phyloP scores from a whole-genome alignment of 2,888 invertebrate genomes.

The Bombylius major region DNA sequence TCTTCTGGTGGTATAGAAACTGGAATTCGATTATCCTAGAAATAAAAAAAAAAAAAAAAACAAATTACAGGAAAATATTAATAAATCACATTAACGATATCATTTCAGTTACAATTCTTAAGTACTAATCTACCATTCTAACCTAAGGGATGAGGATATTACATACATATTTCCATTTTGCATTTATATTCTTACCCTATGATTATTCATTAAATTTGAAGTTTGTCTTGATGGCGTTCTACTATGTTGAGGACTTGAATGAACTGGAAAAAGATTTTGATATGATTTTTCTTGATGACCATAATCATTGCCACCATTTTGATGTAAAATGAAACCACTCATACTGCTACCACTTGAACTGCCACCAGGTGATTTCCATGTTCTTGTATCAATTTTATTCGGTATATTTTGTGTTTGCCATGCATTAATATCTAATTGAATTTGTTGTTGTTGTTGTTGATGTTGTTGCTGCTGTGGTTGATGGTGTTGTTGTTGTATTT shows the following conservation, averaged over 20 bases:
- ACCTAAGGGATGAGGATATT: not conserved
- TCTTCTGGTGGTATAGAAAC: constrained; percentile 56
- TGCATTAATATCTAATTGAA: constrained; percentile 30
- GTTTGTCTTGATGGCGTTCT: constrained; percentile 46
- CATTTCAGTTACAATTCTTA: too few species aligned
- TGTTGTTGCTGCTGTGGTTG: constrained; percentile 16
- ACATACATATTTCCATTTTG: too few species aligned
- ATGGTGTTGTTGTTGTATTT: constrained; percentile 26
- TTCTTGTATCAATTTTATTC: constrained; percentile 31
- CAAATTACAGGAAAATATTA: not conserved
- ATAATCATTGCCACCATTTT: constrained; percentile 52
- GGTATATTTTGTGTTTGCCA: constrained; percentile 30
- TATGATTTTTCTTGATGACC: constrained; percentile 41
- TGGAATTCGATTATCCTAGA: constrained; percentile 21
- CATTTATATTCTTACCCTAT: constrained; percentile 9
- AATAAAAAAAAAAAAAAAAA: not conserved
- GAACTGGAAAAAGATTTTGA: constrained; percentile 35
- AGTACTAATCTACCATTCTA: not conserved
- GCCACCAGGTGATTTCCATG: constrained; percentile 34
- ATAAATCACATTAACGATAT: not conserved
- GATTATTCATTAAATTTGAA: constrained; percentile 27
- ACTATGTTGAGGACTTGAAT: constrained; percentile 53
- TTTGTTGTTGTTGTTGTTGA: constrained; percentile 27
- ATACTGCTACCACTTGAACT: constrained; percentile 17
- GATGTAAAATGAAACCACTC: constrained; percentile 49